Conservation (phyloP, 2,797 vertebrate genomes). For the Carapus acus region DNA sequence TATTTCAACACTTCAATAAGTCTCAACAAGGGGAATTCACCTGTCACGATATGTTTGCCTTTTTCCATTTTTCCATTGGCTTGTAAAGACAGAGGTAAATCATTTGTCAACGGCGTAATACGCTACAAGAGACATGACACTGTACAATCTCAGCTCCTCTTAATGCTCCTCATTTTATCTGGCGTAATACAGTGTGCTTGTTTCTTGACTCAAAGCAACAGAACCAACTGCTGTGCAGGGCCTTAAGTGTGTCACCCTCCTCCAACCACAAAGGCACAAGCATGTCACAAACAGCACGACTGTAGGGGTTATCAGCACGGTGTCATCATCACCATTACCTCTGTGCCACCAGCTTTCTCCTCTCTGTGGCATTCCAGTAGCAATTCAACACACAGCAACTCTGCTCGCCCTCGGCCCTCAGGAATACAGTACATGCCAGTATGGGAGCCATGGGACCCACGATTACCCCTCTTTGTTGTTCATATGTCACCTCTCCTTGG, state of each 20-base stretch:
- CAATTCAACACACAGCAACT: conserved; percentile 35
- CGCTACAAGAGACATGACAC: conserved; percentile 15
- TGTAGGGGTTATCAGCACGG: conserved; percentile 40
- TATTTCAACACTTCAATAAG: conserved; percentile 51
- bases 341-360: conserved; percentile 35
- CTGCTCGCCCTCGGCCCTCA: conserved; percentile 26
- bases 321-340: conserved; percentile 50
- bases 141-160: background rate
- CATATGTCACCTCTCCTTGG: conserved; percentile 15
- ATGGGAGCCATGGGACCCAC: conserved; percentile 21
- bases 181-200: conserved; percentile 7
- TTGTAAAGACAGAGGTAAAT: conserved; percentile 21
- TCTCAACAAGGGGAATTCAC: conserved; percentile 22
- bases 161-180: conserved; percentile 21
- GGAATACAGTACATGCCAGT: conserved; percentile 46
- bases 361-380: conserved; percentile 52
- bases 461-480: conserved; percentile 28
- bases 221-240: conserved; percentile 9
- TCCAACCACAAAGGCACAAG: conserved; percentile 32
- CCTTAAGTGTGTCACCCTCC: conserved; percentile 31
- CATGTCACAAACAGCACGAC: conserved; percentile 26
- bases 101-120: conserved; percentile 15
- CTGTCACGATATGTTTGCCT: conserved; percentile 17
- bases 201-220: conserved; percentile 27
- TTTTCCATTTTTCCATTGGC: conserved; percentile 8